phyloP scores from a whole-genome alignment of 2,113 vertebrate genomes.

The Microcebus griseorufus region DNA sequence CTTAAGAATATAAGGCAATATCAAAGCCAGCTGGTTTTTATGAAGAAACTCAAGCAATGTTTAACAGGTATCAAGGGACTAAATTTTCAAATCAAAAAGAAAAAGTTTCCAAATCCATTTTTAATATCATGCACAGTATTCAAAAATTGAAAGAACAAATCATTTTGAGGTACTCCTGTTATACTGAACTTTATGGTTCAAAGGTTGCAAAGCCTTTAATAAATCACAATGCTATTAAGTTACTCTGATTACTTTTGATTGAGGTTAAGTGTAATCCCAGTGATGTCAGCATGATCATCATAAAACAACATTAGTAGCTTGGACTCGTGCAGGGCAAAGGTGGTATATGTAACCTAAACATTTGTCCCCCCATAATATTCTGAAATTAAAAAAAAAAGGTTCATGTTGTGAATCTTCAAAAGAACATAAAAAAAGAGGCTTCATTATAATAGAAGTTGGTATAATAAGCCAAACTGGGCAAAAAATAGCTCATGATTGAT shows the following conservation, averaged over 20 bases:
- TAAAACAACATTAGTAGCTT: neutral
- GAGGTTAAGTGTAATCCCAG: neutral
- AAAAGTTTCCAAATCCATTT: neutral
- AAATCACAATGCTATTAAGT: neutral
- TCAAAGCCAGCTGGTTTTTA: neutral
- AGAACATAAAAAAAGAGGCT: neutral
- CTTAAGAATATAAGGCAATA: constrained; percentile 29
- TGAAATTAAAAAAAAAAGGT: too few species aligned
- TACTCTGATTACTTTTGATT: constrained; percentile 9
- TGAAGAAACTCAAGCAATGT: constrained; percentile 21
- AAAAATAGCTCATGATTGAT: neutral
- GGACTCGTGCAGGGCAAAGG: too few species aligned
- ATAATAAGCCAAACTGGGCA: neutral
- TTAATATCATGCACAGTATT: neutral
- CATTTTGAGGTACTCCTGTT: neutral
- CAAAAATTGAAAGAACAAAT: constrained; percentile 27
- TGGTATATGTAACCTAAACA: too few species aligned
- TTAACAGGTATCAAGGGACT: neutral
- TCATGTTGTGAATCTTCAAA: too few species aligned
- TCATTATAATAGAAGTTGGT: neutral
- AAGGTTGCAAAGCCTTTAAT: neutral
- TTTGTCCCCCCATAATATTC: too few species aligned
- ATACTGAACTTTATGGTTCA: neutral
- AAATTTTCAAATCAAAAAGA: constrained; percentile 3
- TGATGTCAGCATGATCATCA: neutral